Evolutionary conservation across 2,888 invertebrate genomes (phyloP).

Genomic region (Quadriops clusia): DNA sequence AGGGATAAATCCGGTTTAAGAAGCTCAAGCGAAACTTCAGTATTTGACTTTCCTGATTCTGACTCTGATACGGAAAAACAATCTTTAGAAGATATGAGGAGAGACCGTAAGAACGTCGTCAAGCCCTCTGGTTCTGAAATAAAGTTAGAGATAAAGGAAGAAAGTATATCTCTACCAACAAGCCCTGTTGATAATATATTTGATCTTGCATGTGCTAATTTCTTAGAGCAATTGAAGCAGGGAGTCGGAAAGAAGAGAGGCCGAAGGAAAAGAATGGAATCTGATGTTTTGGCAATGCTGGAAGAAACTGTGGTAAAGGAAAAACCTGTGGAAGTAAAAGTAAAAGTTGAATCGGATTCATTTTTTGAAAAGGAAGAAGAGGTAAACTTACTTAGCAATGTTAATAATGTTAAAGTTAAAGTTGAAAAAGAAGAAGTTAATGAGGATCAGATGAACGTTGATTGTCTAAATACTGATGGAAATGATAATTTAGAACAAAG

Average conservation of each 20-base stretch:
- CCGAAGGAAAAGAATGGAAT: slow-evolving; percentile 39
- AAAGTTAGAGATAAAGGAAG: slow-evolving; percentile 10
- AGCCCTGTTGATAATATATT: slow-evolving; percentile 43
- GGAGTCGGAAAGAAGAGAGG: slow-evolving; percentile 47
- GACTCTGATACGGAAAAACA: slow-evolving; percentile 55
- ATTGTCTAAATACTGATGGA: too few relatives aligned
- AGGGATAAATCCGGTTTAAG: slow-evolving; percentile 40
- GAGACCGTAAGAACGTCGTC: slow-evolving; percentile 45
- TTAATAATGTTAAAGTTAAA: slow-evolving; percentile 9
- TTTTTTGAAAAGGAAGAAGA: slow-evolving; percentile 11
- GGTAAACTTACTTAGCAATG: slow-evolving; percentile 8
- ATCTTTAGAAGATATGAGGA: slow-evolving; percentile 52
- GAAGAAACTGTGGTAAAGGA: slow-evolving; percentile 27
- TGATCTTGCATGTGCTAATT: slow-evolving; percentile 63
- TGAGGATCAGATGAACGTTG: too few relatives aligned
- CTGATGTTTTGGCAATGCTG: slow-evolving; percentile 26
- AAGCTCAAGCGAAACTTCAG: slow-evolving; percentile 50
- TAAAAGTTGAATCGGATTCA: too few relatives aligned
- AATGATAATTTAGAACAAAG: too few relatives aligned
- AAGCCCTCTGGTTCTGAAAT: slow-evolving; percentile 43
- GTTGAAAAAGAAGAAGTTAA: slow-evolving; percentile 8
- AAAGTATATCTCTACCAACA: slow-evolving; percentile 18
- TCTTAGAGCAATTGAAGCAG: slow-evolving; percentile 61
- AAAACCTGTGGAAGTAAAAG: slow-evolving; percentile 16
- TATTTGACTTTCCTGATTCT: slow-evolving; percentile 52